phyloP scores from a whole-genome alignment of 1,140 invertebrate genomes.

The Dendrolimus kikuchii region DNA sequence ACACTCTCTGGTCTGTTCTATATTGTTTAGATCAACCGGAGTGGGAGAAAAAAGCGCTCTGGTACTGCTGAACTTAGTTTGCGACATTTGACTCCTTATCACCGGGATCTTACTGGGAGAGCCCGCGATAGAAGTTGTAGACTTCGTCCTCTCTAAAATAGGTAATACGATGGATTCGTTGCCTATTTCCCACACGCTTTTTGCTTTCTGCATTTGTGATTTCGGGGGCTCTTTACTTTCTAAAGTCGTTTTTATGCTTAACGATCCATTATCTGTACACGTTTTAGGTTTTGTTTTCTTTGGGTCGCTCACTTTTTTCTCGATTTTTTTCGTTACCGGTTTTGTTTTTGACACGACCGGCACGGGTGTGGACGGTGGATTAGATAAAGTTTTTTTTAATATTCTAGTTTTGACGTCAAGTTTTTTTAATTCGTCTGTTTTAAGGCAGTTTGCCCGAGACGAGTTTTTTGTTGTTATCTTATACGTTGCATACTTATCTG shows the following conservation, averaged over 20 bases:
- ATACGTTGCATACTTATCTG: constrained; percentile 68
- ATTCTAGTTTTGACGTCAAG: constrained; percentile 71
- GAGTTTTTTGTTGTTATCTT: constrained; percentile 62
- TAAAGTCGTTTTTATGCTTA: constrained; percentile 29
- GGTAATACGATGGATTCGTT: constrained; percentile 45
- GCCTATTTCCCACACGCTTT: constrained; percentile 72
- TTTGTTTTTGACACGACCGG: constrained; percentile 55
- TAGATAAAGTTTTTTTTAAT: constrained; percentile 68
- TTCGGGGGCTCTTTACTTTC: constrained; percentile 44
- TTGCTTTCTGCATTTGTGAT: constrained; percentile 70
- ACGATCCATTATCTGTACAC: constrained; percentile 31
- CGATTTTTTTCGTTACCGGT: constrained; percentile 48
- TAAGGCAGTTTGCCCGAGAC: constrained; percentile 41
- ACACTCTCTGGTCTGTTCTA: constrained; percentile 72
- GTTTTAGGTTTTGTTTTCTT: constrained; percentile 57
- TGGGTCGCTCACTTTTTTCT: constrained; percentile 52
- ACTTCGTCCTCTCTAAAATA: constrained; percentile 63
- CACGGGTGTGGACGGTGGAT: constrained; percentile 63
- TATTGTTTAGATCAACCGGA: constrained; percentile 70
- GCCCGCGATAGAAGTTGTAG: constrained; percentile 70
- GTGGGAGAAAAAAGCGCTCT: constrained; percentile 70
- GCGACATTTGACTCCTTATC: constrained; percentile 66
- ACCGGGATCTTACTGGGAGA: constrained; percentile 74
- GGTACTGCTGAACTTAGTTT: constrained; percentile 62
- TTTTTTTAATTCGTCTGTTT: constrained; percentile 62